Evolutionary conservation across 2,797 vertebrate genomes (phyloP), one percentile per base, ranked within the genome.

Genomic region (Sebastes oblongus): DNA sequence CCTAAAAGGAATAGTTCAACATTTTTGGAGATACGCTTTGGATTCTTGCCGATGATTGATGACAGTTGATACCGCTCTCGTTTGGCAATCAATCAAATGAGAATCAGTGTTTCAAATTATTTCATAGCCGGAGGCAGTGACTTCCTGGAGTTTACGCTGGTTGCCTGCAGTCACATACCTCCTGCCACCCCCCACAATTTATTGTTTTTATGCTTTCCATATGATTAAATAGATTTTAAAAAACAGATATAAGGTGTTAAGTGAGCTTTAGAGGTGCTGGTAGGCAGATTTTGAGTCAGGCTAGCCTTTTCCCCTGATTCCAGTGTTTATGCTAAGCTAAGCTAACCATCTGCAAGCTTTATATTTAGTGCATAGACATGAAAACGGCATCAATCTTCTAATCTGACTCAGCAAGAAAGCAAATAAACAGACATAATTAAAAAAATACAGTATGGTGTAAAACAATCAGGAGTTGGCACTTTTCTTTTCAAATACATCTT

Each of bases 391-490:
- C 8, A 4, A 56, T 73, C 22, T 73, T 50, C 14, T 82, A 18
- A 39, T 61, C 24, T 2, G 55, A 83, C 42, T 75, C 34, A 39
- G 20, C 20, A 67, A 68, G 24, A 61, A 29, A 66, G 20, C 6
- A 32, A 70, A 69, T 8, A 32, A 16, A 77, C 54, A 75, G 50
- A 86, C 73, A 83, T 78, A n/a, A 66, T 58, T 71, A 60, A n/a
- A 18, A 55, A 71, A 79, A 72, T 42, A 73, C 56, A 79, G 36
- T 50, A 61, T 24, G 62, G 22, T 72, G n/a, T 65, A 77, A 86
- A 83, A 80, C 65, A 78, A 84, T 78, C 66, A 81, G 30, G 27
- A 75, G 32, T 86, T 80, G 76, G 86, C 84, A 88, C 82, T 39
- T 77, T 39, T 77, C 66, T 80, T 34, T 64, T 66, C n/a, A 72